Evolutionary conservation across 1,140 invertebrate species (phyloP).

Genomic region (Atta colombica): DNA sequence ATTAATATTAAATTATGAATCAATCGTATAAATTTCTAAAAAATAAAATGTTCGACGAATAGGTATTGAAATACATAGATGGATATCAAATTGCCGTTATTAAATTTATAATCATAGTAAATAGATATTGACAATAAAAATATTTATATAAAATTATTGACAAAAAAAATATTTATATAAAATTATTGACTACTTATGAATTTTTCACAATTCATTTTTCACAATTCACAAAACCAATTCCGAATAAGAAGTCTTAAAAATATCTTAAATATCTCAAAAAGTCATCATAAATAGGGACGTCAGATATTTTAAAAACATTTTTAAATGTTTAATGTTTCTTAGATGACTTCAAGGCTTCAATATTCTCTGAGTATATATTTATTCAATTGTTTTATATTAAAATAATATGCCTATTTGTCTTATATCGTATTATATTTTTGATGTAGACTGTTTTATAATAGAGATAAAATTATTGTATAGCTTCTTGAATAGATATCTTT

Average conservation of each 20-base stretch:
- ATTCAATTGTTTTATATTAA: background rate
- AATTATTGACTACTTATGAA: background rate
- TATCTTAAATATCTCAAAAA: background rate
- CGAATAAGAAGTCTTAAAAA: background rate
- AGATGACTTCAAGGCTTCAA: no score
- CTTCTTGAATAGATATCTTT: background rate
- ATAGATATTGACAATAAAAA: no score
- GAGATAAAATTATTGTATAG: background rate
- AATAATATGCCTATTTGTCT: background rate
- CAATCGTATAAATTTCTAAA: slow-evolving; percentile 15
- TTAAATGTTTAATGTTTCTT: background rate
- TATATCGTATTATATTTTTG: background rate
- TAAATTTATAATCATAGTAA: background rate
- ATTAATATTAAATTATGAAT: slow-evolving; percentile 23
- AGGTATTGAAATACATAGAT: no score
- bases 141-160: background rate
- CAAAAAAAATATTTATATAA: background rate
- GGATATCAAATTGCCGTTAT: background rate
- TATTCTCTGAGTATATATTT: background rate
- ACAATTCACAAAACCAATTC: background rate
- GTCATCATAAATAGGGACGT: background rate
- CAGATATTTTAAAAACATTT: background rate
- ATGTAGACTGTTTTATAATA: background rate
- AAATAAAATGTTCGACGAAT: background rate
- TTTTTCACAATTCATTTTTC: background rate